phyloP scores from a whole-genome alignment of 1,140 invertebrate genomes.

The Dendroctonus valens region DNA sequence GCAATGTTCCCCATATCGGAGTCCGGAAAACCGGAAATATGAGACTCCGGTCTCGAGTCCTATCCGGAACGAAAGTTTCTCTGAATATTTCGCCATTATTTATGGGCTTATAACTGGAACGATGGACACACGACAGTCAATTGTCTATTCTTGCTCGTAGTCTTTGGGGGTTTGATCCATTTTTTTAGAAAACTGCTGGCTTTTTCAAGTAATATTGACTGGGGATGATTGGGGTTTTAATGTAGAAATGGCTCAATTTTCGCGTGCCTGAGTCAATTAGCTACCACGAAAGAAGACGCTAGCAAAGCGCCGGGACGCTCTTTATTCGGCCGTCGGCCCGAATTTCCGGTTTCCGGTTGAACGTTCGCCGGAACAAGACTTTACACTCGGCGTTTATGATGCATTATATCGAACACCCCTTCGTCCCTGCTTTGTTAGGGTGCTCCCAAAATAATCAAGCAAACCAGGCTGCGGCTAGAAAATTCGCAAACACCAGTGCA shows the following conservation, averaged over 20 bases:
- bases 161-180: background rate
- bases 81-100: constrained; percentile 43
- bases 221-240: background rate
- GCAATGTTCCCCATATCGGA: background rate
- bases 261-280: background rate
- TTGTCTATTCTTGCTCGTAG: background rate
- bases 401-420: constrained; percentile 23
- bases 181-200: background rate
- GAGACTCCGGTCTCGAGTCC: constrained; percentile 38
- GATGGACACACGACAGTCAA: background rate
- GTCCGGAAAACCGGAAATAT: constrained; percentile 41
- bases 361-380: constrained; percentile 48
- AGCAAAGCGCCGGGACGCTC: constrained; percentile 39
- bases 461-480: too few species aligned
- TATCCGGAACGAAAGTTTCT: constrained; percentile 40
- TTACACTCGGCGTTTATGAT: constrained; percentile 48
- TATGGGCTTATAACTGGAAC: constrained; percentile 23
- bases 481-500: too few species aligned
- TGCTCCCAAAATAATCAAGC: too few species aligned
- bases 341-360: constrained; percentile 48
- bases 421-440: background rate
- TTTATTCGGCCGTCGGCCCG: constrained; percentile 47
- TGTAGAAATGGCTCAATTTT: background rate
- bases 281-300: constrained; percentile 34
- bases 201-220: background rate